Conservation (phyloP, 2,113 vertebrate genomes). For the Istiophorus platypterus region DNA sequence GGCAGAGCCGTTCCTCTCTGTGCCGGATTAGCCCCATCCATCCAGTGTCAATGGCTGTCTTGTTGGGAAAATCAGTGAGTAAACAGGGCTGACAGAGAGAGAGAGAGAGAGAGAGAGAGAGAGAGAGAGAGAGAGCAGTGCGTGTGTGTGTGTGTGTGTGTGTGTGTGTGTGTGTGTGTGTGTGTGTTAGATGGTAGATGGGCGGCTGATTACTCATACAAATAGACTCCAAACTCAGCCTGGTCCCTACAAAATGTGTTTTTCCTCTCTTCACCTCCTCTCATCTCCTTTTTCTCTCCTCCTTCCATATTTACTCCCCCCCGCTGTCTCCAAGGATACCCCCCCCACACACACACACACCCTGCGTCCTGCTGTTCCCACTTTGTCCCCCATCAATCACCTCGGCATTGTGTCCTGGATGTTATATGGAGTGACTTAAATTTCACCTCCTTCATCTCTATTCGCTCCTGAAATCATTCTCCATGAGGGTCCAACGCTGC, state of each 20-base stretch:
- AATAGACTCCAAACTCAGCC: slow-evolving; percentile 98
- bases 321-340: slow-evolving; percentile 90
- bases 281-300: slow-evolving; percentile 41
- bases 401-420: slow-evolving; percentile 95
- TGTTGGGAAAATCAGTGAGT: slow-evolving; percentile 99
- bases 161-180: slow-evolving; percentile 28
- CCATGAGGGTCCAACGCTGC: slow-evolving; percentile 90
- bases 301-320: slow-evolving; percentile 84
- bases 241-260: slow-evolving; percentile 90
- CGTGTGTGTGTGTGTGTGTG: slow-evolving; percentile 42
- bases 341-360: slow-evolving; percentile 69
- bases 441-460: slow-evolving; percentile 99
- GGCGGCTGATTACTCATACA: slow-evolving; percentile 98
- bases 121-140: slow-evolving; percentile 69
- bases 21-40: slow-evolving; percentile 99
- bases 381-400: slow-evolving; percentile 99
- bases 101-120: slow-evolving; percentile 85
- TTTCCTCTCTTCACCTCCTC: slow-evolving; percentile 72
- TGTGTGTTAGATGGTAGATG: slow-evolving; percentile 37
- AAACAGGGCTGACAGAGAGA: slow-evolving; percentile 98
- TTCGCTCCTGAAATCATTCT: slow-evolving; percentile 96
- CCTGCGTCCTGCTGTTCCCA: slow-evolving; percentile 97
- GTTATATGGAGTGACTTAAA: slow-evolving; percentile 99
- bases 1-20: slow-evolving; percentile 94
- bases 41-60: slow-evolving; percentile 99